Evolutionary conservation across 2,113 vertebrate species (phyloP).

Genomic region (Hystrix cristata): DNA sequence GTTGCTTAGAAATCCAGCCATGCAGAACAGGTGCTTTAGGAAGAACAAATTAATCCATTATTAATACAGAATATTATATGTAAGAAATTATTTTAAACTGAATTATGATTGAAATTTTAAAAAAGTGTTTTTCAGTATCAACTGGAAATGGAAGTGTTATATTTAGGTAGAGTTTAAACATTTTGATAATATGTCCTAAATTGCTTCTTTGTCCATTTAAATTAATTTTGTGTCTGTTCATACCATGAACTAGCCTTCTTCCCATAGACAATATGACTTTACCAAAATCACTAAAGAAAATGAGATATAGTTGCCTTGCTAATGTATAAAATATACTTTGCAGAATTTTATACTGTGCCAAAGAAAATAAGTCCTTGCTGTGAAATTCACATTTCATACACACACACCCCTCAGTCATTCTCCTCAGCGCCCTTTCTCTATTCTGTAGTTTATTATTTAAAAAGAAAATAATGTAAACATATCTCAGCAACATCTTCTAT

Average conservation of each 20-base stretch:
- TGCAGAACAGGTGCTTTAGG: background rate
- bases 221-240: conserved; percentile 48
- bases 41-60: background rate
- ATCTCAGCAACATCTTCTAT: conserved; percentile 1
- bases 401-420: background rate
- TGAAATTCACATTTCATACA: background rate
- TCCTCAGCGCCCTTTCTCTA: background rate
- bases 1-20: conserved; percentile 59
- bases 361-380: background rate
- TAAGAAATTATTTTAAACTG: conserved; percentile 13
- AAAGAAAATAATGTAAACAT: background rate
- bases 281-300: conserved; percentile 29
- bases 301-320: conserved; percentile 11
- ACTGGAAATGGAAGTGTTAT: background rate
- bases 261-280: conserved; percentile 8
- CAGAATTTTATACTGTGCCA: conserved; percentile 28
- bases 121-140: conserved; percentile 5
- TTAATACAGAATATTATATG: background rate
- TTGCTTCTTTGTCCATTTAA: conserved; percentile 55
- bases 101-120: background rate
- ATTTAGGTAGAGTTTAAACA: background rate
- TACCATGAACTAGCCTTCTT: background rate
- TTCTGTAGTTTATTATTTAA: conserved; percentile 33
- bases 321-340: background rate
- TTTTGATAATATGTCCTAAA: background rate